Evolutionary conservation across 2,888 invertebrate species (phyloP).

Genomic region (Kryphioiulus occultus): DNA sequence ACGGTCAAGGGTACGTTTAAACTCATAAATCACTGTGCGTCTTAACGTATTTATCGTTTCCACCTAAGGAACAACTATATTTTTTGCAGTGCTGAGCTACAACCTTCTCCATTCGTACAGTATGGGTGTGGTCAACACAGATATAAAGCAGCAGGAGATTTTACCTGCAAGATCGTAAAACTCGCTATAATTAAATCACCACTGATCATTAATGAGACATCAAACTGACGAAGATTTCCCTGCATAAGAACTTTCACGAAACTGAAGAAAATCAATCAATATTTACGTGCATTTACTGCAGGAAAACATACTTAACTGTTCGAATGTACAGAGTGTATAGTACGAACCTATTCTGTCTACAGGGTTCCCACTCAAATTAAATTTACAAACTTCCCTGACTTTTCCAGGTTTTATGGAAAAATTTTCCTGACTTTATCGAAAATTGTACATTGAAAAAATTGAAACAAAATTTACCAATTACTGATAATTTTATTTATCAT

Average conservation of each 20-base stretch:
- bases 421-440: no score
- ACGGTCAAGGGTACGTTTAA: slow-evolving; percentile 5
- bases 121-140: not conserved
- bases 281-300: no score
- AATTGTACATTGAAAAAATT: no score
- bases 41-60: not conserved
- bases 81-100: not conserved
- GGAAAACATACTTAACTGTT: no score
- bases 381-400: no score
- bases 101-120: not conserved
- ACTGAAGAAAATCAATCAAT: not conserved
- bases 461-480: no score
- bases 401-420: no score
- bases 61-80: not conserved
- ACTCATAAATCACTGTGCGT: not conserved
- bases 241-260: not conserved
- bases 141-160: not conserved
- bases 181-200: not conserved
- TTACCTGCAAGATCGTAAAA: not conserved
- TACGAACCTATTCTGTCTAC: no score
- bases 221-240: not conserved
- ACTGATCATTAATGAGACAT: not conserved
- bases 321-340: no score
- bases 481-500: no score
- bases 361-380: no score